phyloP scores from a whole-genome alignment of 2,888 invertebrate genomes.

The Clunio marinus region DNA sequence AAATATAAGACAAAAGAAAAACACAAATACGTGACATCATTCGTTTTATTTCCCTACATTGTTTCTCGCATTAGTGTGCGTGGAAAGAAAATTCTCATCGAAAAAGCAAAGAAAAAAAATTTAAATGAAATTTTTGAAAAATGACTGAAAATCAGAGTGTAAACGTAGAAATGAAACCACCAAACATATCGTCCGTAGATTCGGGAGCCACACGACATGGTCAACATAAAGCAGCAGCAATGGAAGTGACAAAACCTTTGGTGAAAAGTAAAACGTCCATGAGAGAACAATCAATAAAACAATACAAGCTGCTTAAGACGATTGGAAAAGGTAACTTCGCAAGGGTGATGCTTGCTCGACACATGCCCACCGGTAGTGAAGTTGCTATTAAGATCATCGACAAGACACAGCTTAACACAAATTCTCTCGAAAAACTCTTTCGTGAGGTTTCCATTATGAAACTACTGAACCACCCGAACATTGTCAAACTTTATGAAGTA shows the following conservation, averaged over 20 bases:
- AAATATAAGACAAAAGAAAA: no score
- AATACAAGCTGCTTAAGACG: conserved; percentile 30
- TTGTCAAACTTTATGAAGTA: conserved; percentile 33
- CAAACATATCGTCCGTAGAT: conserved; percentile 22
- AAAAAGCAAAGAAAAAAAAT: no score
- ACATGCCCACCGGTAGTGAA: conserved; percentile 23
- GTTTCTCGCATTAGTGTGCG: no score
- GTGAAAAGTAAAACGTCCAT: conserved; percentile 17
- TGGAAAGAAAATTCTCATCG: no score
- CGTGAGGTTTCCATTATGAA: conserved; percentile 36
- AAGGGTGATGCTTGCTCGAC: conserved; percentile 29
- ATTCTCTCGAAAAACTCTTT: conserved; percentile 31
- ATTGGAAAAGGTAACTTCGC: conserved; percentile 38
- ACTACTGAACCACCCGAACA: conserved; percentile 29
- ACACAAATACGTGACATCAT: no score
- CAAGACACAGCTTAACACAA: conserved; percentile 29
- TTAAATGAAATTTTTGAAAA: conserved; percentile 5
- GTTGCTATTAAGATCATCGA: conserved; percentile 38
- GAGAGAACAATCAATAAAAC: conserved; percentile 25
- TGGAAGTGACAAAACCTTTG: conserved; percentile 16
- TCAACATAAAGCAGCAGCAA: neutral
- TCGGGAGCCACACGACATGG: neutral
- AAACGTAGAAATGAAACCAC: conserved; percentile 32
- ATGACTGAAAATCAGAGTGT: conserved; percentile 21
- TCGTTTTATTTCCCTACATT: no score